Evolutionary conservation across 1,140 invertebrate genomes (phyloP).

Genomic region (Elysia chlorotica): DNA sequence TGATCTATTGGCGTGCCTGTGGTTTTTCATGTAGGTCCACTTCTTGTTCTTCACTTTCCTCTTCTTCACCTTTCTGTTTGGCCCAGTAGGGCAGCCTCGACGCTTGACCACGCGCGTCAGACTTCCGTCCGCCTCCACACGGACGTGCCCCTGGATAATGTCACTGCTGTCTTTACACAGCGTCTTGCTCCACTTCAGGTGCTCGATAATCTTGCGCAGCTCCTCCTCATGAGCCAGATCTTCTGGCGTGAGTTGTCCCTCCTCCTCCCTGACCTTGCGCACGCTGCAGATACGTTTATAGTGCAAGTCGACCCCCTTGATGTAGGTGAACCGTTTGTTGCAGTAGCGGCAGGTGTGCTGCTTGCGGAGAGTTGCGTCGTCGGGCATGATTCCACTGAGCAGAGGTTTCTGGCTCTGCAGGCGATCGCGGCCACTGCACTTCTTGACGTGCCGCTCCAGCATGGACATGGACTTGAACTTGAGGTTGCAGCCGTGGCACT

Average conservation of each 20-base stretch:
- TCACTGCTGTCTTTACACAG: conserved; percentile 29
- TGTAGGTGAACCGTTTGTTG: conserved; percentile 42
- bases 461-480: conserved; percentile 49
- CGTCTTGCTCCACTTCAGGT: conserved; percentile 34
- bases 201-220: conserved; percentile 32
- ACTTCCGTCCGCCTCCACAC: conserved; percentile 17
- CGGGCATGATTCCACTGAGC: conserved; percentile 29
- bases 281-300: conserved; percentile 42
- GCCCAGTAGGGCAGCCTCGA: neutral
- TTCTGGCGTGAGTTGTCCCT: conserved; percentile 27
- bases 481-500: conserved; percentile 50
- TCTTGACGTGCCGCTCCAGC: conserved; percentile 50
- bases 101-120: conserved; percentile 13
- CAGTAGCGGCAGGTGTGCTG: conserved; percentile 45
- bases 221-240: conserved; percentile 35
- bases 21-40: conserved; percentile 7
- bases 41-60: neutral
- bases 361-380: conserved; percentile 20
- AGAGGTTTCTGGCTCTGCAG: conserved; percentile 41
- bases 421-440: conserved; percentile 48
- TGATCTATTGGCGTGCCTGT: neutral
- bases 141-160: conserved; percentile 26
- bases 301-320: conserved; percentile 45
- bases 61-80: conserved; percentile 7
- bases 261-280: conserved; percentile 32